Evolutionary conservation across 35 echinoderm and acorn worm genomes (phyloP).

Genomic region (Eucidaris tribuloides): DNA sequence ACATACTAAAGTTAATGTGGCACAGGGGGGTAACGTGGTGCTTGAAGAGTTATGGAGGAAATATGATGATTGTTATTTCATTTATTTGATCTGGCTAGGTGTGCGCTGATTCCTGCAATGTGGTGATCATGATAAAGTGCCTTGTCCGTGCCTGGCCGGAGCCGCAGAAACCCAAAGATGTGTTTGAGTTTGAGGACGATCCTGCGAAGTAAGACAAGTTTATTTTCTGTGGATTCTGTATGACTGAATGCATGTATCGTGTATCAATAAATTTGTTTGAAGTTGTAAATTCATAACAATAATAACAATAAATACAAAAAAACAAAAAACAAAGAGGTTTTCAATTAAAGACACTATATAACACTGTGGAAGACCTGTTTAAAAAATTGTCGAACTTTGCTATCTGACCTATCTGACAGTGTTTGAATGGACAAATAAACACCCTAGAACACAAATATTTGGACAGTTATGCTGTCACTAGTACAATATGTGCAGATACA

Average conservation of each 20-base stretch:
- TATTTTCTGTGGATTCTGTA: neutral
- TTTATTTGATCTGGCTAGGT: conserved; percentile 48
- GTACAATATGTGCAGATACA: too few relatives aligned
- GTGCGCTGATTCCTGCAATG: conserved; percentile 85
- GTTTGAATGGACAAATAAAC: too few relatives aligned
- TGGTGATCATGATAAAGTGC: conserved; percentile 82
- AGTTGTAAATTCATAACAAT: neutral
- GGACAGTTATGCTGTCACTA: too few relatives aligned
- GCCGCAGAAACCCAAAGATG: conserved; percentile 47
- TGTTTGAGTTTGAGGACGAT: conserved; percentile 92
- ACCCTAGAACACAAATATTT: too few relatives aligned
- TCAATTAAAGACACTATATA: too few relatives aligned
- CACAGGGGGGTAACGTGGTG: too few relatives aligned
- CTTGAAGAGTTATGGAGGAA: too few relatives aligned
- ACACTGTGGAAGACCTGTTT: too few relatives aligned
- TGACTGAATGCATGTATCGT: neutral
- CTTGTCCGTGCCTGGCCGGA: conserved; percentile 89
- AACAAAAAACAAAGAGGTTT: too few relatives aligned
- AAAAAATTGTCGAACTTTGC: too few relatives aligned
- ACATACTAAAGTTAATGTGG: too few relatives aligned
- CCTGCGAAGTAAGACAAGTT: conserved; percentile 47
- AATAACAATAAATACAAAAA: neutral
- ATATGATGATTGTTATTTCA: neutral
- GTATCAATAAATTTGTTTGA: neutral
- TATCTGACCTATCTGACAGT: too few relatives aligned